Evolutionary conservation across 2,113 vertebrate species (phyloP), one percentile per base, ranked within the genome.

Genomic region (Danio rerio): DNA sequence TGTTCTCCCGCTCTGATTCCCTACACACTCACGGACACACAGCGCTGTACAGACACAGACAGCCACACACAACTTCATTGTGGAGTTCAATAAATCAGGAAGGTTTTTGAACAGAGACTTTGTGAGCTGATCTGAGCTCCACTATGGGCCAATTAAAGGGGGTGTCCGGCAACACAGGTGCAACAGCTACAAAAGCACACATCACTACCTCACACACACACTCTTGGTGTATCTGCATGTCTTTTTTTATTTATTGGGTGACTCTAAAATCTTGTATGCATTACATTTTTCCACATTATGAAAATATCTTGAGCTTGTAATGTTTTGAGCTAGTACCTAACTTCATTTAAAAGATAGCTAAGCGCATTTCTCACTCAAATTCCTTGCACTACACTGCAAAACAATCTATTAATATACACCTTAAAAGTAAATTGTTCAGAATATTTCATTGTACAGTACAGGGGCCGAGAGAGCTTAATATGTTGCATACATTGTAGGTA

Each of bases 41-140:
- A 16, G 53, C 11, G 9, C 66, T 53, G 40, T 62, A 78, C 7
- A 78, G 21, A 83, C 65, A 72, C 21, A 78, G 42, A 43, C 15
- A 66, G 43, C 55, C 49, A 45, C 76, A 65, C 21, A 45, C 43
- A 21, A 18, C 16, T 15, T 20, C 7, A 52, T 83, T 9, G 21
- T 71, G 42, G 12, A 56, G 2, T 73, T 77, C 45, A 77, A 78
- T 40, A 63, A 72, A 53, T 68, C 6, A 31, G 59, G 15, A 59
- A 7, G 5, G 45, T 52, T 20, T 59, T 15, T 31, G 20, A 56
- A 82, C 31, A 4, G 7, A 69, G 21, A 49, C 52, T 21, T 71
- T 58, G 16, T n/a, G n/a, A 74, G 53, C 53, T 52, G 69, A 71
- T 71, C 65, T 71, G 18, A 71, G 6, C 7, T 20, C 20, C 47